Base-by-base conservation (phyloP, 1,140 invertebrate genomes). In the Caerostris extrusa region DNA sequence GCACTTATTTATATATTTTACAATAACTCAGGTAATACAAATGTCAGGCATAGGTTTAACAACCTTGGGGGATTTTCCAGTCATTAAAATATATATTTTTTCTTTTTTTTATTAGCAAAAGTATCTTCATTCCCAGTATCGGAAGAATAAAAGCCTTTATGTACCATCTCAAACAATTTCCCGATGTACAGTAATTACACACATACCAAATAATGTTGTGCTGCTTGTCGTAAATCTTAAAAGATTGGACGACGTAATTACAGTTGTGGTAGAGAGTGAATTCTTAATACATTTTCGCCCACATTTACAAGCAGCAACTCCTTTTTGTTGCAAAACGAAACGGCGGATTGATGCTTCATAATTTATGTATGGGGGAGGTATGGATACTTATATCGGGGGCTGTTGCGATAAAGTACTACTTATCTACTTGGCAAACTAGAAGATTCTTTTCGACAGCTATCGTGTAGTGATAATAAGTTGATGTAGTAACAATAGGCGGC, bases 201-300 rank as follows among this genome's bases (percentile, higher is more conserved):
- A 12, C 53, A 34, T 77, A 77, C 12, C 50, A 50, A 77, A 77
- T 53, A 77, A 77, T 34, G 34, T 1, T 8, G n/a, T 17, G 14
- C 60, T 10, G 12, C 61, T 14, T 12, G 19, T 77, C 34, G 71
- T 77, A 77, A 77, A 77, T 50, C 71, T 14, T 50, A 64, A 64
- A n/a, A 10, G 50, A 12, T 77, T 77, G 71, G 71, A 77, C 34
- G 71, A 5, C 50, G 10, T 77, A 50, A 53, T 77, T 53, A 12
- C n/a, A 50, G 34, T 10, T 50, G 8, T 53, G 71, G 53, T 34
- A 77, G 6, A 71, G 34, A 34, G 7, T 5, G 71, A 77, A 77
- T 53, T 77, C 50, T 53, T 77, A 77, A 77, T 77, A 77, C 10
- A 77, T 77, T 14, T 77, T 53, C 34, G 71, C 71, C 71, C 71